These are phyloP conservation scores for Mongoloraphidia duomilia DNA, from an alignment of 2,888 invertebrate genomes.

Conservation along the genomic window DNA sequence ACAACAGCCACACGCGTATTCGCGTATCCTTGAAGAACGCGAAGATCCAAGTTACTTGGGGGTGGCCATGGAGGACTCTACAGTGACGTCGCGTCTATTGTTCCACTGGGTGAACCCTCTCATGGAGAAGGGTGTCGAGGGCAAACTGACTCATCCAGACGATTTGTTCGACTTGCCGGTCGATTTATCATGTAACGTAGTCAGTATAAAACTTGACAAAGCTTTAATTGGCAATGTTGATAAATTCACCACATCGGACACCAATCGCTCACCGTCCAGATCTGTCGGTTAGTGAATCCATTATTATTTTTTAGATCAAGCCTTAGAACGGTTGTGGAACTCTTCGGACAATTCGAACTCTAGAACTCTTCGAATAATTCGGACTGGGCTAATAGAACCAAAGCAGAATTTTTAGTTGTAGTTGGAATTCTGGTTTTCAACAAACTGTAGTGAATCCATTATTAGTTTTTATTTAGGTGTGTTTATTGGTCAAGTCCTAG, in stretches of 20 bases:
- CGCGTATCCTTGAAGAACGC: constrained; percentile 43
- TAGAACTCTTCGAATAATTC: too few species aligned
- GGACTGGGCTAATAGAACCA: too few species aligned
- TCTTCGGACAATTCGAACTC: too few species aligned
- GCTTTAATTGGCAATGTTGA: constrained; percentile 39
- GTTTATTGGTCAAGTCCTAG: too few species aligned
- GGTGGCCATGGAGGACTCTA: constrained; percentile 64
- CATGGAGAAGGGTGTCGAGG: constrained; percentile 63
- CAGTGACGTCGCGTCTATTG: constrained; percentile 55
- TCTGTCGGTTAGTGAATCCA: too few species aligned
- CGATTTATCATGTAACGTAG: constrained; percentile 41
- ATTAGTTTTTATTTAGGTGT: too few species aligned
- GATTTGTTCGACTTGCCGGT: constrained; percentile 73
- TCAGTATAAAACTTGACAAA: constrained; percentile 44
- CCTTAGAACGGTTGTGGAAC: too few species aligned
- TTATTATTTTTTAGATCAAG: too few species aligned
- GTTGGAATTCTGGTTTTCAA: too few species aligned
- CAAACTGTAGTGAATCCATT: too few species aligned
- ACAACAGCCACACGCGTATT: constrained; percentile 31
- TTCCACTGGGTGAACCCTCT: constrained; percentile 82
- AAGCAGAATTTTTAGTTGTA: too few species aligned
- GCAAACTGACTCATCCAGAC: constrained; percentile 56
- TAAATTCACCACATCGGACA: constrained; percentile 20
- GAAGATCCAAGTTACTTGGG: constrained; percentile 59
- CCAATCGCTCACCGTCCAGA: too few species aligned